A percentile compares a stretch with the other conserved stretches of the same genome.
Evolutionary conservation across 2,797 vertebrate genomes (phyloP).

Genomic region (Myotis planiceps): DNA sequence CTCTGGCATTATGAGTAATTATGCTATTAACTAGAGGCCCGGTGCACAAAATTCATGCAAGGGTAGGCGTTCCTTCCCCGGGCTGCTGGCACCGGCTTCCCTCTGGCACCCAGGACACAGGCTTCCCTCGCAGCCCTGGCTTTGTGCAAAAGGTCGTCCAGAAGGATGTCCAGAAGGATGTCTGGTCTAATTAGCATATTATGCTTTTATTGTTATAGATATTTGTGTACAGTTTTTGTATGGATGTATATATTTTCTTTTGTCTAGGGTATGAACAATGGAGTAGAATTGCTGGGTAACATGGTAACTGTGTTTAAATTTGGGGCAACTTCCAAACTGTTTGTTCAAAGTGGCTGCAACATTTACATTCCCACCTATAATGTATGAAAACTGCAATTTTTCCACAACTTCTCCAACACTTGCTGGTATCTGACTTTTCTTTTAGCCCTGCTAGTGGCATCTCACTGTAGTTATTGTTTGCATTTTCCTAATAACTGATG

Average conservation of each 20-base stretch:
- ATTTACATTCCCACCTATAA: neutral
- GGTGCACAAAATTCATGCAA: too few species aligned
- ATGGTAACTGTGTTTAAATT: neutral
- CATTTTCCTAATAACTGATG: neutral
- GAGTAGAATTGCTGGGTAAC: neutral
- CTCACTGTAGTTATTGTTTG: neutral
- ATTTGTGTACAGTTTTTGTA: neutral
- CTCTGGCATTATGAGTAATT: neutral
- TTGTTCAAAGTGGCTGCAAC: neutral
- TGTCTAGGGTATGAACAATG: neutral
- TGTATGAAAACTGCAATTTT: neutral
- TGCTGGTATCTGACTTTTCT: neutral
- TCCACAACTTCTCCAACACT: neutral
- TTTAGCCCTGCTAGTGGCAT: neutral
- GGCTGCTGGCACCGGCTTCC: too few species aligned
- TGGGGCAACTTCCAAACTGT: neutral
- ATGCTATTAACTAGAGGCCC: neutral
- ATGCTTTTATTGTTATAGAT: too few species aligned
- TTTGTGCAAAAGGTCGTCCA: too few species aligned
- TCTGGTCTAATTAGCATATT: too few species aligned
- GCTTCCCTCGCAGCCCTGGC: too few species aligned
- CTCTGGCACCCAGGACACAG: too few species aligned
- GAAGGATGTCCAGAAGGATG: too few species aligned
- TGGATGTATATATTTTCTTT: neutral
- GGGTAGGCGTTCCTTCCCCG: too few species aligned